Percentiles rank a stretch among this genome's conserved stretches.
These are phyloP conservation scores for Dolichomitus sp. DNA, from an alignment of 2,888 invertebrate genomes.

Conservation along the genomic window DNA sequence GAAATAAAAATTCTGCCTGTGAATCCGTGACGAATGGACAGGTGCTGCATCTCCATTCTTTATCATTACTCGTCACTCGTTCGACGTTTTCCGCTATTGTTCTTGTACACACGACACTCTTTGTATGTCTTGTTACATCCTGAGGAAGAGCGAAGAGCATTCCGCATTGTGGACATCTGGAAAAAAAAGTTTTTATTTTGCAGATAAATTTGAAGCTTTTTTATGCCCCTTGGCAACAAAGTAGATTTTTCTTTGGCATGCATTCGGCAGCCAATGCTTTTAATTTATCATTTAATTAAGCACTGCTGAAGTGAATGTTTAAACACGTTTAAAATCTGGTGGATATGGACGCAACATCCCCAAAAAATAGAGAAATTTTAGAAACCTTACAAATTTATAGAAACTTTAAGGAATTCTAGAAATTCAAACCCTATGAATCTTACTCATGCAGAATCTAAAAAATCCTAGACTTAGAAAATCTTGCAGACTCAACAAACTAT, in stretches of 20 bases:
- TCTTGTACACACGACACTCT: slow-evolving; percentile 87
- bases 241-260: too few relatives aligned
- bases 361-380: too few relatives aligned
- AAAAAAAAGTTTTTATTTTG: slow-evolving; percentile 72
- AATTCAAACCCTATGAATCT: too few relatives aligned
- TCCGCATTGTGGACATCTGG: slow-evolving; percentile 92
- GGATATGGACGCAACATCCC: too few relatives aligned
- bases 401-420: too few relatives aligned
- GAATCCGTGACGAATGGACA: slow-evolving; percentile 90
- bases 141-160: slow-evolving; percentile 90
- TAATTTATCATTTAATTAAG: too few relatives aligned
- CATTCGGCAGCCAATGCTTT: too few relatives aligned
- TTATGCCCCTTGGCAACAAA: neutral
- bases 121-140: slow-evolving; percentile 92
- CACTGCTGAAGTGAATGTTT: too few relatives aligned
- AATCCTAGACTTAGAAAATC: neutral
- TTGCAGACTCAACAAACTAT: neutral
- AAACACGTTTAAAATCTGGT: too few relatives aligned
- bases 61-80: slow-evolving; percentile 41
- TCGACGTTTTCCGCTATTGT: slow-evolving; percentile 42
- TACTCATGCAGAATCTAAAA: too few relatives aligned
- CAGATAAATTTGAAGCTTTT: neutral
- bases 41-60: slow-evolving; percentile 88
- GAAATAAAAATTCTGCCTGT: slow-evolving; percentile 91
- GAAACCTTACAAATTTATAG: too few relatives aligned